Evolutionary conservation across 1,140 invertebrate species (phyloP), one percentile per base, ranked within the genome.

Genomic region (Panagrolaimus sp.): DNA sequence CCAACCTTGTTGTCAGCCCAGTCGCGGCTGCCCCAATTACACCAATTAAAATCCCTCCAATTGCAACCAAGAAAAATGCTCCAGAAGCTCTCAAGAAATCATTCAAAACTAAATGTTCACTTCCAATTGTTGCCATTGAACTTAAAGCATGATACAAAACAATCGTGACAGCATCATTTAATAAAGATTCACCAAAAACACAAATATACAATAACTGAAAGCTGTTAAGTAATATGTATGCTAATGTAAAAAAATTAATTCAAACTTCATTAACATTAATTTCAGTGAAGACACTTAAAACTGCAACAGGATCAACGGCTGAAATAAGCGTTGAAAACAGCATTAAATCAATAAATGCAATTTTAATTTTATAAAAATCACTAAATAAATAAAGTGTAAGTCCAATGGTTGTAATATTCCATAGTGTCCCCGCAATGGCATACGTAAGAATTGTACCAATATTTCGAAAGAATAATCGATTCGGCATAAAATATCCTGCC

Each of bases 401-500:
- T 7, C 75, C 72, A 32, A 71, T 77, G n/a, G 66, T 43, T 15
- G 55, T 63, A 44, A 63, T 79, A 65, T 77, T 77, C 52, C 55
- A 73, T 10, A 77, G 15, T 77, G 86, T 87, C 78, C 88, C 88
- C 73, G 94, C 86, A 58, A 97, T 93, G 72, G 94, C 94, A 86
- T 94, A 96, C 17, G 96, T 86, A 26, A 96, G 85, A 78, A 98
- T 96, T 38, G 93, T 95, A 69, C 93, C 93, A 70, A 98, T 86
- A 84, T 98, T 93, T 81, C 96, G 93, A 84, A 95, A 96, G 85
- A 98, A 97, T 72, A 86, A 83, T 70, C 92, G 87, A 85, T 96
- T 96, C 63, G 94, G 94, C 91, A 98, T 94, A 84, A 96, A 97
- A 85, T 96, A 97, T 1, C 94, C 93, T 7, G 94, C 93, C 82